Evolutionary conservation across 2,888 invertebrate species (phyloP), one percentile per base, ranked within the genome.

Genomic region (Drosophila neutralis): DNA sequence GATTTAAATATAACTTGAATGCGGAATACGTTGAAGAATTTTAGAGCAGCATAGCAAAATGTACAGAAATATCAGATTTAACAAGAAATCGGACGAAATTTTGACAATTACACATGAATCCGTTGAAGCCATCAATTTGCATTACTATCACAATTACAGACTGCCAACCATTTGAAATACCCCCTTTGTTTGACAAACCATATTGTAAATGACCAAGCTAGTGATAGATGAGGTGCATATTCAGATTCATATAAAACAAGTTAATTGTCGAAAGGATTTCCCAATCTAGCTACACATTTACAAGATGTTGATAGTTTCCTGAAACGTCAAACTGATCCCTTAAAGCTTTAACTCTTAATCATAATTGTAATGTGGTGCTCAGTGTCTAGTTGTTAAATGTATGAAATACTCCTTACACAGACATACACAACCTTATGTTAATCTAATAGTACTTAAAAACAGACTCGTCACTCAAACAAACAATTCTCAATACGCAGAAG

Each of bases 1-100:
- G 35, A 60, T 64, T 49, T 69, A 11, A 57, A 64, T 53, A 60
- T n/a, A 73, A 57, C 38, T 33, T 64, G 54, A 38, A 33, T 24
- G 42, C 21, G 31, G n/a, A 35, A 38, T 18, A 33, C 27, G 53
- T 33, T 38, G 10, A 33, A 36, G 27, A 65, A 38, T 45, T 54
- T 11, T 21, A 33, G 27, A 58, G 13, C 15, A 38, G n/a, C 8
- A 11, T 13, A 13, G 33, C 18, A 18, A 24, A 29, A 27, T 29
- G 31, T 33, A 8, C 54, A 15, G 2, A n/a, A 29, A 7, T 52
- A 4, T 33, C 8, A 35, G 13, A 52, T 21, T 8, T 4, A 45
- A 4, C 6, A 21, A 45, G 7, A 24, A 15, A 24, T 15, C 15
- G 1, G 8, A 8, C 21, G 2, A 15, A 8, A 24, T 24, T 24